A percentile compares a stretch with the other conserved stretches of the same genome.
These are phyloP conservation scores for Radopholus similis DNA, from an alignment of 1,140 invertebrate genomes.

Conservation along the genomic window DNA sequence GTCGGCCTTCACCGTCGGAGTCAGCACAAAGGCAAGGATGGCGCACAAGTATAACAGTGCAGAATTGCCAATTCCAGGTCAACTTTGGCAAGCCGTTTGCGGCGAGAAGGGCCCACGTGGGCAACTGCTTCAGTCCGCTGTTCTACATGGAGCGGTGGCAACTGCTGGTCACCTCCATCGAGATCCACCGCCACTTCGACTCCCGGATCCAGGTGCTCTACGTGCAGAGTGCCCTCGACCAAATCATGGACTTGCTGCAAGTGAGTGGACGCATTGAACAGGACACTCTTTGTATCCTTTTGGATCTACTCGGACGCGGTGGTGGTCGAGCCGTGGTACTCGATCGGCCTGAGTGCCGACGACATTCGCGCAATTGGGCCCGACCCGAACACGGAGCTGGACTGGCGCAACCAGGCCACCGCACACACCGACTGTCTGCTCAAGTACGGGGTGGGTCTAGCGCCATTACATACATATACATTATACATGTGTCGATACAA, in stretches of 20 bases:
- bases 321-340: conserved; percentile 28
- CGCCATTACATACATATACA: conserved; percentile 16
- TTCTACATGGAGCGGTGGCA: conserved; percentile 53
- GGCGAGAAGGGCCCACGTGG: conserved; percentile 28
- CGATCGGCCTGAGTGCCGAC: conserved; percentile 17
- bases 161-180: conserved; percentile 36
- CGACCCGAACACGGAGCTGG: conserved; percentile 49
- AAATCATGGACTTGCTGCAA: conserved; percentile 31
- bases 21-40: neutral
- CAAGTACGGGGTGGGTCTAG: conserved; percentile 39
- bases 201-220: conserved; percentile 47
- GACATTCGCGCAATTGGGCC: conserved; percentile 14
- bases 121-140: conserved; percentile 47
- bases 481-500: conserved; percentile 18
- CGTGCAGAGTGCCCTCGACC: conserved; percentile 41
- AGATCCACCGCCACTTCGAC: conserved; percentile 32
- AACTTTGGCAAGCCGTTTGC: conserved; percentile 19
- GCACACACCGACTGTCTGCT: conserved; percentile 53
- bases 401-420: conserved; percentile 50
- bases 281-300: neutral
- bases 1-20: neutral
- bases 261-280: neutral
- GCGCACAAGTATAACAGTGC: neutral
- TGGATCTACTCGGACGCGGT: conserved; percentile 4
- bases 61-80: conserved; percentile 31